phyloP scores from a whole-genome alignment of 2,113 vertebrate species.

The Falcunculus frontatus region DNA sequence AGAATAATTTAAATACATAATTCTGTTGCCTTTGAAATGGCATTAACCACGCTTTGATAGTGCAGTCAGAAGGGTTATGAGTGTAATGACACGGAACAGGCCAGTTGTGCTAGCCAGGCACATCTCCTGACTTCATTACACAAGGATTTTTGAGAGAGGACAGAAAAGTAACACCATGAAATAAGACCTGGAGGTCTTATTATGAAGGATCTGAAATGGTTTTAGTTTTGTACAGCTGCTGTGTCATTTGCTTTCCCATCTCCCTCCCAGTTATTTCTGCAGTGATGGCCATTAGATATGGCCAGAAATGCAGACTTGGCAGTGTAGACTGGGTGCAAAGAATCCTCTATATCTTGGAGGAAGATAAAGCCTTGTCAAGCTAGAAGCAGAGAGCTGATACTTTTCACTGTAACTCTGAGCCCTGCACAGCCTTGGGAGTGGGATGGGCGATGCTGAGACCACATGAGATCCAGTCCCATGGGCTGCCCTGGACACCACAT shows the following conservation, averaged over 20 bases:
- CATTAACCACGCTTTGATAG: neutral
- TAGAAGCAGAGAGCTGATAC: neutral
- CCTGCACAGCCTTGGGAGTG: neutral
- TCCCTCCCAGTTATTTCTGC: neutral
- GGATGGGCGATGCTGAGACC: neutral
- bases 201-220: neutral
- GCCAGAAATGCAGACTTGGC: neutral
- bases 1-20: neutral
- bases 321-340: neutral
- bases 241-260: neutral
- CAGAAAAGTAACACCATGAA: neutral
- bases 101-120: neutral
- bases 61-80: neutral
- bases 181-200: too few relatives aligned
- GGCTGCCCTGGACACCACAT: rapidly evolving
- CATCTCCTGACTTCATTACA: neutral
- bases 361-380: neutral
- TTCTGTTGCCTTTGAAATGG: neutral
- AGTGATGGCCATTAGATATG: neutral
- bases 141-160: neutral
- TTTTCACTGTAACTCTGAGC: neutral
- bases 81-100: neutral
- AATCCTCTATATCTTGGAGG: neutral
- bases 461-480: rapidly evolving
- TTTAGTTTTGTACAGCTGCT: neutral